These are phyloP conservation scores for Schizaphis graminum DNA, from an alignment of 2,888 invertebrate species.

Conservation along the genomic window DNA sequence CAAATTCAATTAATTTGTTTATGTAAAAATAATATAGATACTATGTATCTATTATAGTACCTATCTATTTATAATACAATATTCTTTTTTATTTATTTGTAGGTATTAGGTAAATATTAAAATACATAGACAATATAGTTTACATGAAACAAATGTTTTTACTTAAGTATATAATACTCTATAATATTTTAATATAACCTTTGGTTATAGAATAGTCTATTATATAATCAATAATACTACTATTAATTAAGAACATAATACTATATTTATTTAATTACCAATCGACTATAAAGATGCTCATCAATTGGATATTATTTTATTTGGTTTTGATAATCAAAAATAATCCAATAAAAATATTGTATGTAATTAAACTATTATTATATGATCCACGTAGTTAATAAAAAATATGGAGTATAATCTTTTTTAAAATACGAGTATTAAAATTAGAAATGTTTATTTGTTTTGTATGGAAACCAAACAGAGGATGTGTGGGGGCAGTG, in stretches of 20 bases:
- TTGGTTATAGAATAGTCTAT: too few relatives aligned
- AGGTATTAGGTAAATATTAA: too few relatives aligned
- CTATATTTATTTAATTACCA: background rate
- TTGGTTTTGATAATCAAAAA: background rate
- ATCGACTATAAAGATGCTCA: background rate
- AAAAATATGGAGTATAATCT: background rate
- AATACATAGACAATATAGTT: too few relatives aligned
- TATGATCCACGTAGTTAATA: background rate
- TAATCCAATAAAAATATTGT: background rate
- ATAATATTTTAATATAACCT: too few relatives aligned
- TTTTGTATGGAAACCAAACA: conserved; percentile 2
- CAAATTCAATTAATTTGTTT: background rate
- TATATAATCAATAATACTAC: too few relatives aligned
- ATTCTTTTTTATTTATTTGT: too few relatives aligned
- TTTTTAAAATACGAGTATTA: background rate
- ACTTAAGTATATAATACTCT: too few relatives aligned
- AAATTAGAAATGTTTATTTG: background rate
- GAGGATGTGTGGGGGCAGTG: conserved; percentile 31
- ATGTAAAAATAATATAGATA: background rate
- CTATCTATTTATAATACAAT: too few relatives aligned
- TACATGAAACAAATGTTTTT: too few relatives aligned
- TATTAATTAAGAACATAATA: too few relatives aligned
- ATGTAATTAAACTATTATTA: background rate
- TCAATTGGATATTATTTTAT: background rate
- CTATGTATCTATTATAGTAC: background rate